Base-by-base conservation (phyloP, 2,888 invertebrate genomes). In the Proisotoma minuta region DNA sequence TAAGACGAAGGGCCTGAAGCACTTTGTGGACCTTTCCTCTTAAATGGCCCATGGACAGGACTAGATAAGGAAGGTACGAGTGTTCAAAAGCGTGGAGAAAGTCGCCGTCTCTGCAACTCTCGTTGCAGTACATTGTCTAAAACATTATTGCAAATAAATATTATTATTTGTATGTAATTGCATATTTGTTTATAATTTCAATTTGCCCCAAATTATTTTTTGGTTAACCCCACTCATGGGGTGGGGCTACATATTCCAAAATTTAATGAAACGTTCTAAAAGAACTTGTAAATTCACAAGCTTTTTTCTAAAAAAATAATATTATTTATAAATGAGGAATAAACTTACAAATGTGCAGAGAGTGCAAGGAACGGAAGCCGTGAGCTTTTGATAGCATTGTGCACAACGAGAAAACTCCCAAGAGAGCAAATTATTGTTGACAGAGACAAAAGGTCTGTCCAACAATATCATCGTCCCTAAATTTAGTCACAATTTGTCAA, bases 401-500 rank as follows among this genome's bases (percentile, higher is more conserved):
- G 65, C 63, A 48, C 73, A 73, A 50, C 70, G 68, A 5, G 65
- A 62, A 0, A 56, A 57, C 8, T 73, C 70, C 66, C 66, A 72
- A 8, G 15, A 23, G 1, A 70, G 48, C 15, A 65, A 48, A 18
- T 66, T 63, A n/a, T 67, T 59, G 18, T 72, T 54, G 0, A 59
- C 59, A 22, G 58, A 62, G 8, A 61, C 69, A 59, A 59, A 72
- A 2, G 71, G 71, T 18, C 62, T 29, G n/a, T 73, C 73, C 0
- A 67, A 34, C 18, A 71, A 20, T 1, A 71, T 56, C 4, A 60
- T 43, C 8, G 57, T 54, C 15, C 66, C 65, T 65, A 23, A n/a
- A n/a, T n/a, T n/a, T n/a, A n/a, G n/a, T n/a, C n/a, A n/a, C n/a
- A n/a, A n/a, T n/a, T n/a, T 15, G 8, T 48, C 12, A 12, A 48